Percentiles rank a stretch among this genome's conserved stretches.
phyloP scores from a whole-genome alignment of 1,140 invertebrate species.

The Tribolium madens region DNA sequence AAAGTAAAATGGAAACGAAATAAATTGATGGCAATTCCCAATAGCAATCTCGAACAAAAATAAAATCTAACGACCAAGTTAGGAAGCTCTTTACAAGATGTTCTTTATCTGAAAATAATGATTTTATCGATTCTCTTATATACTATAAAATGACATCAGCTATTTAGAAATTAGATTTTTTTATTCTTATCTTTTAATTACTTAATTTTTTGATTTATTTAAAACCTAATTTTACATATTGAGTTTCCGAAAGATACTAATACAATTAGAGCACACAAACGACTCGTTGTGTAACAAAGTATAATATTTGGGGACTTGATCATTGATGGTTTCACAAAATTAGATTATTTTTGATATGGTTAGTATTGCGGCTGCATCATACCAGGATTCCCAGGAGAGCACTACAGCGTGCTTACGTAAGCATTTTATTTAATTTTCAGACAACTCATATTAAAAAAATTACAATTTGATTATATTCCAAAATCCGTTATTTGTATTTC shows the following conservation, averaged over 20 bases:
- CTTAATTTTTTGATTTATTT: not conserved
- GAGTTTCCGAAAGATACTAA: not conserved
- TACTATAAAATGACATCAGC: not conserved
- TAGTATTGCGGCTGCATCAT: slow-evolving; percentile 18
- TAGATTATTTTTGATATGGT: slow-evolving; percentile 30
- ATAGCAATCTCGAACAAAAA: slow-evolving; percentile 27
- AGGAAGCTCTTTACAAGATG: slow-evolving; percentile 28
- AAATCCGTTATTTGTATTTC: too few relatives aligned
- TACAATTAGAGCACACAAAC: slow-evolving; percentile 17
- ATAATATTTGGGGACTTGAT: slow-evolving; percentile 34
- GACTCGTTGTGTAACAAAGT: slow-evolving; percentile 11
- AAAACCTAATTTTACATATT: not conserved
- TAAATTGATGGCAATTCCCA: slow-evolving; percentile 29
- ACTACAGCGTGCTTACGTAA: not conserved
- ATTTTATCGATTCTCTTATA: slow-evolving; percentile 23
- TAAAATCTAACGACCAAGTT: slow-evolving; percentile 24
- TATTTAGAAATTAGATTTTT: slow-evolving; percentile 3
- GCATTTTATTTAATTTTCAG: slow-evolving; percentile 19
- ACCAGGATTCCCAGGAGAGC: slow-evolving; percentile 4
- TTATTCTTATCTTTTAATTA: not conserved
- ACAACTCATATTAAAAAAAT: not conserved
- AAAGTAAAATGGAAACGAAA: slow-evolving; percentile 5
- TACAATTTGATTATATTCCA: too few relatives aligned
- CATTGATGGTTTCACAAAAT: slow-evolving; percentile 3
- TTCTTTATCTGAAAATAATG: slow-evolving; percentile 25